Conservation (phyloP, 2,797 vertebrate genomes). For the Acrossocheilus wenchowensis region DNA sequence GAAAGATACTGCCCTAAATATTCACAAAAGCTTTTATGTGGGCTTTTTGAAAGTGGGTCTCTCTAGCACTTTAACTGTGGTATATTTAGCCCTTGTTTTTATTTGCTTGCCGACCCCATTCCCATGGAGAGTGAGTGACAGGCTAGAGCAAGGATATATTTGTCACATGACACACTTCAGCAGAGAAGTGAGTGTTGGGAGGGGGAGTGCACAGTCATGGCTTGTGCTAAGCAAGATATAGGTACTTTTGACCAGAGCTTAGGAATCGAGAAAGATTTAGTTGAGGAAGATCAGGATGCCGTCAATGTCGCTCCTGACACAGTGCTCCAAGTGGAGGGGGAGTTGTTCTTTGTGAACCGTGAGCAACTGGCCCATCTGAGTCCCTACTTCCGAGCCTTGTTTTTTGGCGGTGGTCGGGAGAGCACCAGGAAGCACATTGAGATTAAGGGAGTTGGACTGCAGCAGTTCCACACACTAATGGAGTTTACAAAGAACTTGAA, state of each 20-base stretch:
- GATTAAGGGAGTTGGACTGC: slow-evolving; percentile 77
- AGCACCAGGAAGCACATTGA: slow-evolving; percentile 76
- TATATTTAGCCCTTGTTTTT: slow-evolving; percentile 63
- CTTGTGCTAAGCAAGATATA: slow-evolving; percentile 29
- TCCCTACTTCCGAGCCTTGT: slow-evolving; percentile 87
- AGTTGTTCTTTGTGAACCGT: slow-evolving; percentile 83
- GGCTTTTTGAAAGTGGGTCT: not conserved
- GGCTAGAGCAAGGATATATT: slow-evolving; percentile 53
- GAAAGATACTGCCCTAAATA: not conserved
- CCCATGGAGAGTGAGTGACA: slow-evolving; percentile 42
- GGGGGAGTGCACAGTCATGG: slow-evolving; percentile 63
- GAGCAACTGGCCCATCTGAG: slow-evolving; percentile 79
- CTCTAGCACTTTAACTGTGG: not conserved
- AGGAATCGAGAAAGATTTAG: not conserved
- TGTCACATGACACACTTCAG: slow-evolving; percentile 60
- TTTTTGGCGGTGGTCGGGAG: slow-evolving; percentile 85
- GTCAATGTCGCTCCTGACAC: slow-evolving; percentile 72
- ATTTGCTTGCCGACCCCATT: slow-evolving; percentile 60
- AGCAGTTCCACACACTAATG: slow-evolving; percentile 80
- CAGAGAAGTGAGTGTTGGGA: slow-evolving; percentile 37
- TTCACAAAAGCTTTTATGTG: not conserved
- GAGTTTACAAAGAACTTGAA: slow-evolving; percentile 72
- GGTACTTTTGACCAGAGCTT: slow-evolving; percentile 36
- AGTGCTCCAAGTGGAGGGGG: slow-evolving; percentile 78
- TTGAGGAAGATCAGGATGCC: slow-evolving; percentile 17